Evolutionary conservation across 1,140 invertebrate genomes (phyloP).

Genomic region (Drosophila truncata): DNA sequence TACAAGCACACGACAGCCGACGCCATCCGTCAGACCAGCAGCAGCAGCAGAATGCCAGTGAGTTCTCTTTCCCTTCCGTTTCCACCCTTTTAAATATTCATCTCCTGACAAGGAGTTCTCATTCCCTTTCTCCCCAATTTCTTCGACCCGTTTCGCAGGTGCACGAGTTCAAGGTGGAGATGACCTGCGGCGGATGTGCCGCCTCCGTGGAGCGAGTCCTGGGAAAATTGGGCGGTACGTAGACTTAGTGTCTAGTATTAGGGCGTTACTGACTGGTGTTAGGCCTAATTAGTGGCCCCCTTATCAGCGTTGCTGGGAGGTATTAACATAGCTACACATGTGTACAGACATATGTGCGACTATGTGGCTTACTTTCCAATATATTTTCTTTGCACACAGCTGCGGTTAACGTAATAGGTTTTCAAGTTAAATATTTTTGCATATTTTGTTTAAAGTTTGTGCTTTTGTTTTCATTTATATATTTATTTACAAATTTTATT

Average conservation of each 20-base stretch:
- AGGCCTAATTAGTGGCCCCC: constrained; percentile 16
- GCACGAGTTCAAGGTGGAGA: constrained; percentile 93
- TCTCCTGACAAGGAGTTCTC: constrained; percentile 5
- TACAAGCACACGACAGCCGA: constrained; percentile 66
- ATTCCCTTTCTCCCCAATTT: neutral
- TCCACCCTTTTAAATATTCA: neutral
- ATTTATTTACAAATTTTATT: neutral
- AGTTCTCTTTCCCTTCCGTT: constrained; percentile 7
- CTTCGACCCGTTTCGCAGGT: constrained; percentile 86
- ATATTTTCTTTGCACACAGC: neutral
- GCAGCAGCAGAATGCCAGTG: constrained; percentile 72
- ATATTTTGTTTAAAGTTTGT: neutral
- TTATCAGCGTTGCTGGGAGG: constrained; percentile 28
- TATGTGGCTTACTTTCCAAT: constrained; percentile 15
- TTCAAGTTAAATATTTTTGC: neutral
- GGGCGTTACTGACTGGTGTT: constrained; percentile 12
- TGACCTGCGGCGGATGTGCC: constrained; percentile 96
- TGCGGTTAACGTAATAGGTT: neutral
- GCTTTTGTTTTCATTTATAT: neutral
- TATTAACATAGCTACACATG: constrained; percentile 11
- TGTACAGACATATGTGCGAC: neutral
- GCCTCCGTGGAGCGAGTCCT: constrained; percentile 93
- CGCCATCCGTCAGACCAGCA: constrained; percentile 57
- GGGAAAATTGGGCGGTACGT: constrained; percentile 89
- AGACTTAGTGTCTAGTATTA: constrained; percentile 21